These are phyloP conservation scores for Etheostoma nigrum DNA, from an alignment of 2,797 vertebrate genomes.

Conservation along the genomic window DNA sequence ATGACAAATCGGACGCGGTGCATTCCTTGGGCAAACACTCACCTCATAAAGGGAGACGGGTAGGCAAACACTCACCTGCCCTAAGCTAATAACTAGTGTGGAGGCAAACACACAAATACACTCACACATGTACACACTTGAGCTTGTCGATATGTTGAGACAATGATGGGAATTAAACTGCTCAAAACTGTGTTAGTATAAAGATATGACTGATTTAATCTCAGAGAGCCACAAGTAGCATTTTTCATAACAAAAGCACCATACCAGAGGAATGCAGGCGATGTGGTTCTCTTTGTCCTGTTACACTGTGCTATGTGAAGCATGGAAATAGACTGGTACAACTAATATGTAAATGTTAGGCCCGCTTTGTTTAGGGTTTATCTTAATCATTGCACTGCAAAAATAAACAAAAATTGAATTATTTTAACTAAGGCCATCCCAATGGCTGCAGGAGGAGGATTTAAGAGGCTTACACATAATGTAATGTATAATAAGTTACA, in stretches of 20 bases:
- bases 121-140: constrained; percentile 44
- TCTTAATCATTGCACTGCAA: constrained; percentile 19
- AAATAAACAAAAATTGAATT: constrained; percentile 45
- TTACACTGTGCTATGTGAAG: constrained; percentile 6
- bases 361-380: constrained; percentile 17
- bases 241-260: constrained; percentile 14
- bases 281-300: background rate
- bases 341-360: constrained; percentile 1
- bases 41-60: constrained; percentile 76
- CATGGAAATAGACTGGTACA: background rate
- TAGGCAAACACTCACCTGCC: constrained; percentile 83
- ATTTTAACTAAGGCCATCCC: constrained; percentile 24
- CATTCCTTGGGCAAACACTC: constrained; percentile 81
- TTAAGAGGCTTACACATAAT: constrained; percentile 9
- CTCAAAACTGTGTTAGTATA: constrained; percentile 1
- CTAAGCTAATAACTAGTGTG: constrained; percentile 72
- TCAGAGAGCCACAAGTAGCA: background rate
- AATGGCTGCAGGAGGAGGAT: constrained; percentile 34
- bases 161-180: constrained; percentile 42
- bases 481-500: constrained; percentile 23
- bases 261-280: background rate
- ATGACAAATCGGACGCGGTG: constrained; percentile 80
- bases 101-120: constrained; percentile 49
- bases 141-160: constrained; percentile 50
- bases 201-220: constrained; percentile 16